These are phyloP conservation scores for Cecidostiba fungosa DNA, from an alignment of 2,888 invertebrate species.

Conservation along the genomic window DNA sequence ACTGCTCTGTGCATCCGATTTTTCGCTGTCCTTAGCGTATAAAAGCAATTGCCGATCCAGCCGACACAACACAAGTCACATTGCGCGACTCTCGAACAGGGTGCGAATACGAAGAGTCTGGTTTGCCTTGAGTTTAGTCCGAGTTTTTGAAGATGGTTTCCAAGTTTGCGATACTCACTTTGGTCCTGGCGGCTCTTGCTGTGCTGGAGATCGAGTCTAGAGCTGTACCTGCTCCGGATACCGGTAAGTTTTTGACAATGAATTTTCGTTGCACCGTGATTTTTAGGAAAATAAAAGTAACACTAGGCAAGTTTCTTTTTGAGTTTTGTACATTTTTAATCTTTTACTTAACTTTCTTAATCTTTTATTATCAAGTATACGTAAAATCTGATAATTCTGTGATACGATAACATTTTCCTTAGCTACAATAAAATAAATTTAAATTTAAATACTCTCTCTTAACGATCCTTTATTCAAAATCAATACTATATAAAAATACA, in stretches of 20 bases:
- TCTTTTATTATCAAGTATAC: neutral
- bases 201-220: conserved; percentile 54
- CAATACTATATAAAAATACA: neutral
- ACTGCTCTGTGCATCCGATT: conserved; percentile 35
- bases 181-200: conserved; percentile 69
- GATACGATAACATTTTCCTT: neutral
- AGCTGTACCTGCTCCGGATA: neutral
- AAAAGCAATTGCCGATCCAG: conserved; percentile 74
- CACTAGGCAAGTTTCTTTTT: no score
- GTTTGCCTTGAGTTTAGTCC: neutral
- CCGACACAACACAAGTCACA: conserved; percentile 68
- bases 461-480: no score
- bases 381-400: neutral
- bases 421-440: no score
- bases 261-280: neutral
- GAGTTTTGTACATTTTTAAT: no score
- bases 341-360: no score
- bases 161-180: neutral
- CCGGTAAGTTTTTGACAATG: conserved; percentile 49
- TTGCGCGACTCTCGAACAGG: conserved; percentile 21
- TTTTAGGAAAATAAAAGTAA: no score
- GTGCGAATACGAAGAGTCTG: neutral
- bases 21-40: conserved; percentile 69
- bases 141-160: conserved; percentile 22
- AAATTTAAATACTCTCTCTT: no score